These are phyloP conservation scores for Eupsilia transversa DNA, from an alignment of 2,888 invertebrate species.

Conservation along the genomic window DNA sequence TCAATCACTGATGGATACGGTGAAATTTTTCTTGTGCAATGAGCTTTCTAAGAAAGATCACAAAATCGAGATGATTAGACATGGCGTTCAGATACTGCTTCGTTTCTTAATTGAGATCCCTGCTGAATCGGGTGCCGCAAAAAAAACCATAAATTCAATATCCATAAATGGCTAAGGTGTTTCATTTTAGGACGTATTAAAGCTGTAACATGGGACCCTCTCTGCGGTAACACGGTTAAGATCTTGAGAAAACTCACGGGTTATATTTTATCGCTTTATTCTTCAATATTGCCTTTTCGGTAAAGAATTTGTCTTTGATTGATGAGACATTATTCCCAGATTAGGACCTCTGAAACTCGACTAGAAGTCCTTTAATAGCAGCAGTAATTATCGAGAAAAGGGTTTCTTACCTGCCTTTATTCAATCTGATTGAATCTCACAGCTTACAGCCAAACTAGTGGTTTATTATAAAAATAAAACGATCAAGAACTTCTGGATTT, in stretches of 20 bases:
- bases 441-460: not conserved
- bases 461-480: not conserved
- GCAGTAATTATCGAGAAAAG: constrained; percentile 7
- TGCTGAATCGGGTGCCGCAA: constrained; percentile 8
- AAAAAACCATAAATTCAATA: constrained; percentile 22
- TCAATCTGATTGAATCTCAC: not conserved
- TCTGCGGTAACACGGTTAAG: not conserved
- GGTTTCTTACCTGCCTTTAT: constrained; percentile 2
- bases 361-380: not conserved
- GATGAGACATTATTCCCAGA: constrained; percentile 7
- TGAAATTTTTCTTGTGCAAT: not conserved
- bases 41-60: constrained; percentile 10
- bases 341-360: not conserved
- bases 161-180: constrained; percentile 7
- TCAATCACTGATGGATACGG: not conserved
- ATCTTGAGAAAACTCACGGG: not conserved
- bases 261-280: not conserved
- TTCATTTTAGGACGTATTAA: constrained; percentile 12
- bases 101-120: constrained; percentile 20
- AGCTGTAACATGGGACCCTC: not conserved
- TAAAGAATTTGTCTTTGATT: constrained; percentile 5
- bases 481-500: constrained; percentile 13
- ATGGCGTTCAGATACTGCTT: constrained; percentile 9
- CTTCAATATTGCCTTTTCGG: constrained; percentile 2
- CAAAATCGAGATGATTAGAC: constrained; percentile 21